Percentiles rank a stretch among this genome's conserved stretches.
Evolutionary conservation across 2,888 invertebrate genomes (phyloP).

Genomic region (Micropterix aruncella): DNA sequence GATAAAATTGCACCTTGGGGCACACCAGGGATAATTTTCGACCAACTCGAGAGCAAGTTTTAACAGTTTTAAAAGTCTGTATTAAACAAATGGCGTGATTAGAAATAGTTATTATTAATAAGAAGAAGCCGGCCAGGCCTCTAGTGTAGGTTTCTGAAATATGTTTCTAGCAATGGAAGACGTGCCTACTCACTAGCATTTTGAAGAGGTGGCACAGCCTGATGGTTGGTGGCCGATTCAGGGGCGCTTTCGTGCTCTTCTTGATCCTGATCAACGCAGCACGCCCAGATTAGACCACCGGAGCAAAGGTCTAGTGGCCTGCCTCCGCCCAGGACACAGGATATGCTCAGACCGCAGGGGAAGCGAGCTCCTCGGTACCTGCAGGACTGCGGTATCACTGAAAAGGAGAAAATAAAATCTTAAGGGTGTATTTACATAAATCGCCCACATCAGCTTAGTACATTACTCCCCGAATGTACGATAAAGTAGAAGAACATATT

Average conservation of each 20-base stretch:
- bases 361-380: conserved; percentile 76
- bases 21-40: too few relatives aligned
- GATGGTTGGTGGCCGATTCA: conserved; percentile 20
- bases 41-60: too few relatives aligned
- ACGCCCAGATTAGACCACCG: conserved; percentile 90
- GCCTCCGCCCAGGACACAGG: conserved; percentile 79
- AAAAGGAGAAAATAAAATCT: conserved; percentile 30
- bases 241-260: conserved; percentile 36
- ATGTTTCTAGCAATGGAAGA: neutral
- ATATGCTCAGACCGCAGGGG: conserved; percentile 81
- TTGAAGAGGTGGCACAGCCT: conserved; percentile 52
- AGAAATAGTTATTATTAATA: too few relatives aligned
- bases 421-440: too few relatives aligned
- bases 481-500: too few relatives aligned
- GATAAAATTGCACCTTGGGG: too few relatives aligned
- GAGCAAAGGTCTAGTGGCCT: conserved; percentile 82
- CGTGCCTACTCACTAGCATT: conserved; percentile 69
- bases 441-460: too few relatives aligned
- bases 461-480: too few relatives aligned
- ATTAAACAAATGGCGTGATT: too few relatives aligned
- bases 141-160: too few relatives aligned
- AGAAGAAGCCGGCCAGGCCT: too few relatives aligned
- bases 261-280: conserved; percentile 70
- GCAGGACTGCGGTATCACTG: conserved; percentile 82
- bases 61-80: too few relatives aligned